Base-by-base conservation (phyloP, 2,888 invertebrate species). In the Hirtodrosophila histrioides region DNA sequence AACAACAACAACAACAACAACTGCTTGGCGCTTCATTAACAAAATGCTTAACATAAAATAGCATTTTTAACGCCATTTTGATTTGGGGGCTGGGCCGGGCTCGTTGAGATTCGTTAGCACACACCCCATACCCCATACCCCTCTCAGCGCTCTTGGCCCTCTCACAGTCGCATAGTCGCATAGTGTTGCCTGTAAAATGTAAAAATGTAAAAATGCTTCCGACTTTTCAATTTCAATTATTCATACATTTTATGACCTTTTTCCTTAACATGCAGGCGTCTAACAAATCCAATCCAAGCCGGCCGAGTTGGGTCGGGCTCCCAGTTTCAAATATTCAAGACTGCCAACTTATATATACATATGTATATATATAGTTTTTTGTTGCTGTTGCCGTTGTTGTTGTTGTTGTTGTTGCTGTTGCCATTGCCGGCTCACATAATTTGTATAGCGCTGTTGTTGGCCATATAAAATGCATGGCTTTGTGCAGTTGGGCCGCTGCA, bases 151-250 rank as follows among this genome's bases (percentile, higher is more conserved):
- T n/a, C n/a, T n/a, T n/a, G n/a, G n/a, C n/a, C n/a, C n/a, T n/a
- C n/a, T n/a, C n/a, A 31, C 6, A 31, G 31, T 8, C 31, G 8
- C 6, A 31, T 31, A 31, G 2, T 31, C 31, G 8, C 6, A 4
- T 51, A 58, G 43, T 44, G 53, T 27, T 3, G 3, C 27, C 5
- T 4, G 8, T 31, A n/a, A 44, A 46, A 43, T 49, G 54, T 55
- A 56, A 64, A 64, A 69, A 82, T 31, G 31, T 31, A 88, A 88
- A 89, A 89, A 77, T 84, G 83, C 81, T 90, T 89, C 89, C 89
- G 89, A 88, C 86, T 88, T 89, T 81, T 88, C 84, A 78, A 88
- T 90, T 84, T 90, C 89, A 90, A 90, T 90, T 90, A 90, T 85
- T 86, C 86, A 85, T 85, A 86, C 79, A 79, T 75, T 85, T 89